Evolutionary conservation across 1,140 invertebrate species (phyloP), one percentile per base, ranked within the genome.

Genomic region (Drosophila melanica): DNA sequence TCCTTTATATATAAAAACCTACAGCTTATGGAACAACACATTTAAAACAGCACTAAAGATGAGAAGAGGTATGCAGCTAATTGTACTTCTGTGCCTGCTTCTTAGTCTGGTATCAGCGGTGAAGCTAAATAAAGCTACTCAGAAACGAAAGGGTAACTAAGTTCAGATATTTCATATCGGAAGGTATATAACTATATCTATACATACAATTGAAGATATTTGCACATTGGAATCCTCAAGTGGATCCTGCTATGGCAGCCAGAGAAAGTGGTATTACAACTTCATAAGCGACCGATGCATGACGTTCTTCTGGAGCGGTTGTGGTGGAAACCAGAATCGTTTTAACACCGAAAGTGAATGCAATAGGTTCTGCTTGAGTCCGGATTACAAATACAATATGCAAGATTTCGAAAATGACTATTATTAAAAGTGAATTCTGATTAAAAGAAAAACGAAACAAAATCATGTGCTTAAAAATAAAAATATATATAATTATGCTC

Each of bases 301-400:
- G n/a, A 3, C 35, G 2, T 69, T 57, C 35, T 5, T 4, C n/a
- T 69, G 55, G 9, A 47, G 64, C 9, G 10, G 37, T 0, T 68
- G 64, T 48, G 65, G 66, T 5, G 65, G 71, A 5, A 74, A 69
- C 27, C 4, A 7, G 11, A 69, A 69, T 33, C 57, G 45, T 3
- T 69, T 74, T 55, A 5, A 54, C 7, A 48, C 4, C 3, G 7
- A 39, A 37, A 1, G 5, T 8, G 16, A 1, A 1, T 69, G 71
- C 18, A 63, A 57, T 12, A 3, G 1, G 0, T 69, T n/a, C 27
- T 63, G 58, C 30, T 41, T 35, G 55, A n/a, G 57, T 41, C 57
- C 71, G 6, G 14, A 9, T 18, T n/a, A 14, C 55, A 39, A 37
- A 30, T 55, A 55, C 47, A 0, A 45, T 18, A 44, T 53, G 41